Evolutionary conservation across 2,113 vertebrate species (phyloP), one percentile per base, ranked within the genome.

Genomic region (Murina feae): DNA sequence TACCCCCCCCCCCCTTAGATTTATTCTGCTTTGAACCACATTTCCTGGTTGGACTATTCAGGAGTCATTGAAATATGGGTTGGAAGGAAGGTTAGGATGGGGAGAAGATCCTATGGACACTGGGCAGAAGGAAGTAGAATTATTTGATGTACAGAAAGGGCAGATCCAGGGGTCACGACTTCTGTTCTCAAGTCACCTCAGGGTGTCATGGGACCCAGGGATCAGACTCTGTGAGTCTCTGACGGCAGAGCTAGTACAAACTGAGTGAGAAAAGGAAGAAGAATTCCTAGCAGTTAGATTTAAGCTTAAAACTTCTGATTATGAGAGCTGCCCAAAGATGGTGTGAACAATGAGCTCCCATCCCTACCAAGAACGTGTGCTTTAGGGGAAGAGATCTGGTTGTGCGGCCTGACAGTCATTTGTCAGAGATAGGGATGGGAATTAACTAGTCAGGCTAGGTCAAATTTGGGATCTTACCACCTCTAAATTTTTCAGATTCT

Each of bases 21-120:
- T 82, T 86, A 71, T 85, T 84, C 72, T 95, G 51, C 80, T 91
- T 95, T 63, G 39, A 91, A 81, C 87, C 23, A 42, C 6, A 84
- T 53, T 81, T 91, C 30, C 72, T 42, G 86, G 35, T n/a, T 25
- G 10, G 35, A 90, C 35, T 81, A 72, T 20, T 85, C 23, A 84
- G 47, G 35, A 86, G 21, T 35, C 39, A 78, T 1, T 92, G 66
- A 49, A 55, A 88, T 53, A 71, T 12, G 6, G 47, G 63, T 30
- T 92, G 55, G 51, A 81, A 60, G 37, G 85, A 87, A 86, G 21
- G 35, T 2, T 20, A 91, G 32, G 32, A 74, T 71, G 5, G 37
- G 17, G 39, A 39, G 53, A 91, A 90, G 44, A 82, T 25, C n/a
- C 80, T 78, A 5, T n/a, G 23, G 42, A 66, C 28, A 82, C 68